Percentiles rank a stretch among this genome's conserved stretches.
phyloP scores from a whole-genome alignment of 2,888 invertebrate genomes.

The Thyatira batis region DNA sequence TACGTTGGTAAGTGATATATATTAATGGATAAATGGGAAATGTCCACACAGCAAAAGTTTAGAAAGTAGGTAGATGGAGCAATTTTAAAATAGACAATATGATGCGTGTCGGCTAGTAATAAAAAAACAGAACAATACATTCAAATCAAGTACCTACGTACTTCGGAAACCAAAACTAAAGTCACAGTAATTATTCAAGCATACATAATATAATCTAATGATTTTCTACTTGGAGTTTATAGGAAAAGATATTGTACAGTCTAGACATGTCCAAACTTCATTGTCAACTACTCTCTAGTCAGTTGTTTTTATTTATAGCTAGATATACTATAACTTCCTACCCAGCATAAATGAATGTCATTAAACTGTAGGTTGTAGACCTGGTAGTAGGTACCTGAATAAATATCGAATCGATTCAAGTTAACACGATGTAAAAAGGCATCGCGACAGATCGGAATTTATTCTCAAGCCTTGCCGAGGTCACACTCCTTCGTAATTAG shows the following conservation, averaged over 20 bases:
- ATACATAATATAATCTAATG: background rate
- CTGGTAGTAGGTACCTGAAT: background rate
- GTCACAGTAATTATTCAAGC: no score
- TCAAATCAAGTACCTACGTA: no score
- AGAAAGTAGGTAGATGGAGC: no score
- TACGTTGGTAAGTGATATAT: no score
- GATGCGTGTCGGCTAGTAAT: no score
- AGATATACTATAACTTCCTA: background rate
- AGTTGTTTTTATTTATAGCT: background rate
- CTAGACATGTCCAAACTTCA: background rate
- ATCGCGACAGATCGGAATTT: slow-evolving; percentile 1
- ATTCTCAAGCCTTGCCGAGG: slow-evolving; percentile 2
- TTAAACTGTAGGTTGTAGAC: slow-evolving; percentile 3
- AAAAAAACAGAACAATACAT: no score
- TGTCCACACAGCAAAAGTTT: no score
- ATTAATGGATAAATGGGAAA: no score
- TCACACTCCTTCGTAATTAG: slow-evolving; percentile 2
- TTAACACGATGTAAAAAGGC: background rate
- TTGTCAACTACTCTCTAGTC: background rate
- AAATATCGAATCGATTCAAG: background rate
- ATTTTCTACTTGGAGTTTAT: no score
- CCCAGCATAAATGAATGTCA: background rate
- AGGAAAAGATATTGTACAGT: no score
- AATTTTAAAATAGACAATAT: no score
- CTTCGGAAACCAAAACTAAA: no score